Evolutionary conservation across 2,113 vertebrate species (phyloP), one percentile per base, ranked within the genome.

Genomic region (Chaetodon auriga): DNA sequence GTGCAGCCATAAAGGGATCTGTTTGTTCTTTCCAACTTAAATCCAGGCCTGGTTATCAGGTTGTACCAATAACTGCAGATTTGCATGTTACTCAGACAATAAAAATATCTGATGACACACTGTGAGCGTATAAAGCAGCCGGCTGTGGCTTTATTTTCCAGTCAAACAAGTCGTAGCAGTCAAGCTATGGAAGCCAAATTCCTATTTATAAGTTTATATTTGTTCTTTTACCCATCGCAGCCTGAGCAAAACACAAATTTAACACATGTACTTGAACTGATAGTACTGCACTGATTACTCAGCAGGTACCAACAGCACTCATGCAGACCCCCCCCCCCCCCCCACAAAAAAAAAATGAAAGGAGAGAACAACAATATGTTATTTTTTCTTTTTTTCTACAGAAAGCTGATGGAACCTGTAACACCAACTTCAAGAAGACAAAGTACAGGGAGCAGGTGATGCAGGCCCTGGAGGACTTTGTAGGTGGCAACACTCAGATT

Each of bases 401-500:
- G 97, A 97, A 96, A 92, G 94, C 96, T 0, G 96, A 97, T 9
- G 96, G 97, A 41, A 96, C 96, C 2, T 97, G 97, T 75, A 96
- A 95, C 91, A 97, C 96, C 73, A 97, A 96, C 91, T 98, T 98
- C 71, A 97, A 98, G 94, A 97, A 95, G 90, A 98, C 96, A 0
- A 97, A 95, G 80, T 91, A 94, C 21, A 85, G 90, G 51, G 96
- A 97, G 81, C 95, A 98, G 87, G 97, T 98, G 89, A 95, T 93
- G 75, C 90, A 95, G 83, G 95, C 94, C 21, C 66, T 97, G 80
- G 88, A 95, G 58, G 96, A 97, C 88, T 98, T 98, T 87, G 95
- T 96, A 41, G 94, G 95, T 0, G 91, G 96, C 23, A 95, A 96
- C 91, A 89, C 54, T 13, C 88, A 85, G 49, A 92, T 96, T 73